Percentiles rank a stretch among this genome's conserved stretches.
phyloP scores from a whole-genome alignment of 2,113 vertebrate species.

The Nesoenas mayeri region DNA sequence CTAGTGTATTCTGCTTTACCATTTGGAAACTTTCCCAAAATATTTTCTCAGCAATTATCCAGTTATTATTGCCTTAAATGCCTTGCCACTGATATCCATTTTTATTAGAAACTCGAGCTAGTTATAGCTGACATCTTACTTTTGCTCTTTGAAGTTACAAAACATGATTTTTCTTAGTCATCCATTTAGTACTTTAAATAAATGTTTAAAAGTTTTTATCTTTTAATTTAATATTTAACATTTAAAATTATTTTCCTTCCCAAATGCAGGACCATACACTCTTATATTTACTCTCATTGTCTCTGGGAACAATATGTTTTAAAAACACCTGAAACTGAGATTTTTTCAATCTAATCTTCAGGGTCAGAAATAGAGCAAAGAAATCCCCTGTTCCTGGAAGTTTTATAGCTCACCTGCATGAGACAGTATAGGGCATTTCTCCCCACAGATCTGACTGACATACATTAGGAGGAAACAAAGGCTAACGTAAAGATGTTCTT shows the following conservation, averaged over 20 bases:
- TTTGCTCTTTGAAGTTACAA: not conserved
- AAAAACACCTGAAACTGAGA: not conserved
- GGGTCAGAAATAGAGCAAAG: not conserved
- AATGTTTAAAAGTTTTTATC: not conserved
- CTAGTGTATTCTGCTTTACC: not conserved
- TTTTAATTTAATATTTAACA: not conserved
- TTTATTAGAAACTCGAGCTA: not conserved
- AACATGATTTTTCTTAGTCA: not conserved
- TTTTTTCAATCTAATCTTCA: not conserved
- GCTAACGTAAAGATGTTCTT: slow-evolving; percentile 47
- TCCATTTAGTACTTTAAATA: not conserved
- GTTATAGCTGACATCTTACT: not conserved
- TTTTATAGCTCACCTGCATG: slow-evolving; percentile 14
- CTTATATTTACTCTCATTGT: not conserved
- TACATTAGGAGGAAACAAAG: slow-evolving; percentile 15
- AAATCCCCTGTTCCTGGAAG: not conserved
- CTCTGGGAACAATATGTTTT: not conserved
- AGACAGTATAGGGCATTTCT: slow-evolving; percentile 20
- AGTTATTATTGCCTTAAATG: not conserved
- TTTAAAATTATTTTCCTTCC: not conserved
- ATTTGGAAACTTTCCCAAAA: not conserved
- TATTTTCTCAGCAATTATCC: not conserved
- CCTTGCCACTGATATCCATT: not conserved
- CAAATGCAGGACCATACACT: not conserved
- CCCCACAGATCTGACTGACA: slow-evolving; percentile 5